Percentiles rank a stretch among this genome's conserved stretches.
phyloP scores from a whole-genome alignment of 2,888 invertebrate species.

The Vesta saturnalis region DNA sequence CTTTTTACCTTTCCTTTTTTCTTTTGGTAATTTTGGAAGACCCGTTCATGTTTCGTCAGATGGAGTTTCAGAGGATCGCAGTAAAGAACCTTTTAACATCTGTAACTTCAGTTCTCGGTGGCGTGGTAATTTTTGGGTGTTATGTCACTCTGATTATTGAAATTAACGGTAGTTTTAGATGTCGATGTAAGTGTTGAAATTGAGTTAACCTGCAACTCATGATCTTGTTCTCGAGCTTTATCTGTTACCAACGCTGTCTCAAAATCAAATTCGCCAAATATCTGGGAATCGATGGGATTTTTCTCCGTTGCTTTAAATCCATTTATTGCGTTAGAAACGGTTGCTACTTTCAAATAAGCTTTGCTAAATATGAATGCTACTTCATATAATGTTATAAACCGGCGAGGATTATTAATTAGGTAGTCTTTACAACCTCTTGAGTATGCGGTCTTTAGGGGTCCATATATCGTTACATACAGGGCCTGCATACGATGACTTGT shows the following conservation, averaged over 20 bases:
- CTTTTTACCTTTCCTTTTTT: too few relatives aligned
- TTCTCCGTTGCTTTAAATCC: slow-evolving; percentile 40
- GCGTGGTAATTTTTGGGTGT: too few relatives aligned
- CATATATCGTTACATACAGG: slow-evolving; percentile 41
- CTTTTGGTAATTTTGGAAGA: too few relatives aligned
- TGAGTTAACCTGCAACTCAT: too few relatives aligned
- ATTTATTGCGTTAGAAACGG: slow-evolving; percentile 37
- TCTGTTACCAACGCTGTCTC: background rate
- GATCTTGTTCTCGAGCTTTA: too few relatives aligned
- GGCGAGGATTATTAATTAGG: background rate
- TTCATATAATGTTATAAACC: slow-evolving; percentile 3
- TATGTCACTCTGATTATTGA: too few relatives aligned
- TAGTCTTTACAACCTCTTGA: slow-evolving; percentile 36
- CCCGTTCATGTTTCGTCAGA: too few relatives aligned
- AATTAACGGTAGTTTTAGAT: too few relatives aligned
- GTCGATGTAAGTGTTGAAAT: too few relatives aligned
- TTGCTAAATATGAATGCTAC: slow-evolving; percentile 36
- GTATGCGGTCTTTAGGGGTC: slow-evolving; percentile 42
- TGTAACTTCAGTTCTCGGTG: too few relatives aligned
- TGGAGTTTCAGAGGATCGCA: too few relatives aligned
- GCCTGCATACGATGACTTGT: slow-evolving; percentile 44
- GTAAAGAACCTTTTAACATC: too few relatives aligned
- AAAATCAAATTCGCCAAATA: background rate
- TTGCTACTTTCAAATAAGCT: slow-evolving; percentile 41
- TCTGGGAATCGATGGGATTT: slow-evolving; percentile 32